Evolutionary conservation across 2,888 invertebrate genomes (phyloP).

Genomic region (Lagria hirta): DNA sequence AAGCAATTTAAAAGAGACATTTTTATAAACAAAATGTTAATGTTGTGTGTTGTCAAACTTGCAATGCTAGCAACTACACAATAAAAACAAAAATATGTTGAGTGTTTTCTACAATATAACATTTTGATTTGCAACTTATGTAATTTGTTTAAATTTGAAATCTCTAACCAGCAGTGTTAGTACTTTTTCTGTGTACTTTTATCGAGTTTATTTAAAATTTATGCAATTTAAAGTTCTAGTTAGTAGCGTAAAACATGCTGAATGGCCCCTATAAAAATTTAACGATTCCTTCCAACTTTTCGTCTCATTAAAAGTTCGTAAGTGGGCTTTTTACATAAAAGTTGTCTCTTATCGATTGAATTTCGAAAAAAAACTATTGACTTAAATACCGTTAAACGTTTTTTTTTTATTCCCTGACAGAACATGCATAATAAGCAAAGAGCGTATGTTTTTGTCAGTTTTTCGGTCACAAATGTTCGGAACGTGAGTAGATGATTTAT

Average conservation of each 20-base stretch:
- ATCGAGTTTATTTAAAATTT: slow-evolving; percentile 25
- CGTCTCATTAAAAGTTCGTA: slow-evolving; percentile 23
- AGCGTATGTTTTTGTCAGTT: slow-evolving; percentile 28
- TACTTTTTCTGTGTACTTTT: too few relatives aligned
- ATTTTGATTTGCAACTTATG: too few relatives aligned
- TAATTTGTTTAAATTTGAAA: too few relatives aligned
- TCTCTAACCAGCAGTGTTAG: too few relatives aligned
- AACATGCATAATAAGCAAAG: slow-evolving; percentile 25
- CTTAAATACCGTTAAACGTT: slow-evolving; percentile 1
- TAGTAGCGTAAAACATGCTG: slow-evolving; percentile 17
- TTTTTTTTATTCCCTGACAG: slow-evolving; percentile 10
- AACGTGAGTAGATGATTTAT: slow-evolving; percentile 28
- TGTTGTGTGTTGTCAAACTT: too few relatives aligned
- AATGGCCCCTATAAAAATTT: slow-evolving; percentile 19
- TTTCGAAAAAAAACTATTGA: slow-evolving; percentile 3
- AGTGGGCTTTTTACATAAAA: slow-evolving; percentile 12
- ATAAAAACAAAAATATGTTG: too few relatives aligned
- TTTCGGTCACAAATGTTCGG: slow-evolving; percentile 24
- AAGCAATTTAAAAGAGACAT: too few relatives aligned
- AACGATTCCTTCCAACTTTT: slow-evolving; percentile 13
- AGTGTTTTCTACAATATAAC: too few relatives aligned
- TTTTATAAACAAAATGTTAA: too few relatives aligned
- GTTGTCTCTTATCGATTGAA: slow-evolving; percentile 5
- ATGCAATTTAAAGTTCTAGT: slow-evolving; percentile 23
- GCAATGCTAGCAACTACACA: too few relatives aligned